Percentiles rank a stretch among this genome's conserved stretches.
Conservation (phyloP, 2,113 vertebrate genomes). For the Probosciger aterrimus region DNA sequence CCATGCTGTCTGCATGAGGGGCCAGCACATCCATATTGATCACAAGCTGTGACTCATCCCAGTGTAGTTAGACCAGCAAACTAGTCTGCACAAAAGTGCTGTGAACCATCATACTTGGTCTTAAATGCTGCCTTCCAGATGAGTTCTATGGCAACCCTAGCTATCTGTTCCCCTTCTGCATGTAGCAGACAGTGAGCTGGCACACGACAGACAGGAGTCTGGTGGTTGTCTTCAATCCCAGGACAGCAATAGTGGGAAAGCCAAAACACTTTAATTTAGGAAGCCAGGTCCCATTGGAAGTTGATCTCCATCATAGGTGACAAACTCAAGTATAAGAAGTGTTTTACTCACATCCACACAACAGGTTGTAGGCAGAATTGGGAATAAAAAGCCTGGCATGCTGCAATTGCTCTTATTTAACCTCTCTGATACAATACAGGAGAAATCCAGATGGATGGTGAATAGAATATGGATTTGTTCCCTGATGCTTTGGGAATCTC, state of each 20-base stretch:
- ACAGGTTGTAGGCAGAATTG: neutral
- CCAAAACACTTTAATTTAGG: neutral
- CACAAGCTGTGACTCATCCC: rapidly evolving
- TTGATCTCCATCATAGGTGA: neutral
- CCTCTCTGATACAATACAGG: neutral
- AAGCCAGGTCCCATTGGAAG: neutral
- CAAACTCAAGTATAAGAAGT: neutral
- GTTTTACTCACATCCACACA: neutral
- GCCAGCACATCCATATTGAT: neutral
- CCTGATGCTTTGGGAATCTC: neutral
- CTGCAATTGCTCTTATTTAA: neutral
- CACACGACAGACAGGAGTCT: neutral
- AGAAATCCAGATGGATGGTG: neutral
- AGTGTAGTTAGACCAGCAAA: neutral
- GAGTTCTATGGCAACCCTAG: neutral
- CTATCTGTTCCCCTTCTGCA: rapidly evolving
- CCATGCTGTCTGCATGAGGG: neutral
- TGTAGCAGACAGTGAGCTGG: neutral
- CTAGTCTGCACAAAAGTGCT: neutral
- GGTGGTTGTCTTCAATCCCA: neutral
- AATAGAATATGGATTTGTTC: rapidly evolving
- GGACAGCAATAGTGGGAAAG: neutral
- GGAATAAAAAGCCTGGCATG: neutral
- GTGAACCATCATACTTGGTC: neutral
- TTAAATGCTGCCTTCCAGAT: neutral